Evolutionary conservation across 2,888 invertebrate genomes (phyloP), one percentile per base, ranked within the genome.

Genomic region (Serrognathus titanus): DNA sequence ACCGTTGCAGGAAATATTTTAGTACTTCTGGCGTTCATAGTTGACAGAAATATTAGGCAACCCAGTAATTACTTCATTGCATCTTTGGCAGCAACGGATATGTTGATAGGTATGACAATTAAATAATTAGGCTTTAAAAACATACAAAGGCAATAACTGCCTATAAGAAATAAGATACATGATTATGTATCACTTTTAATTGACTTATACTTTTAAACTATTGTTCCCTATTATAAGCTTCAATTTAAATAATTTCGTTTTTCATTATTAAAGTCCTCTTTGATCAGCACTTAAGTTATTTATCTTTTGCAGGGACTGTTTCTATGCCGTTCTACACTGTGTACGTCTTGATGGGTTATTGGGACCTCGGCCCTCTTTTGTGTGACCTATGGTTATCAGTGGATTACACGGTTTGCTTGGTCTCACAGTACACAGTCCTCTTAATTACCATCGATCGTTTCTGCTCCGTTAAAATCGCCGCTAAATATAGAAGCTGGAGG

Each of bases 31-130:
- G 95, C 97, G 46, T 98, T 98, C 78, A 89, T 96, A 60, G 92
- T 97, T 43, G 97, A 97, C 78, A 82, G 96, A 58, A 90, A 91
- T 64, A 93, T 93, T 69, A 81, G 99, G 54, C 97, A 98, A 75
- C 98, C 99, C 31, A 97, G 97, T 78, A 99, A 99, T 81, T 99
- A 98, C 81, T 99, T 98, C 82, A 97, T 99, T 64, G 97, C 97
- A 7, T 98, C 98, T 0, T 83, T 99, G 61, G 99, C 99, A 47
- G 94, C 97, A 55, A 96, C 96, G 7, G 97, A 98, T 78, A 88
- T 98, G 82, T 83, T 98, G 60, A 99, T 99, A 77, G 99, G 92
- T 89, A 79, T 82, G 78, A 43, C 3, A 43, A 13, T 39, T 11
- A 31, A 31, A 2, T 20, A 20, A 31, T 31, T 31, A 31, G 6